Evolutionary conservation across 2,797 vertebrate species (phyloP).

Genomic region (Simalia tracyae): DNA sequence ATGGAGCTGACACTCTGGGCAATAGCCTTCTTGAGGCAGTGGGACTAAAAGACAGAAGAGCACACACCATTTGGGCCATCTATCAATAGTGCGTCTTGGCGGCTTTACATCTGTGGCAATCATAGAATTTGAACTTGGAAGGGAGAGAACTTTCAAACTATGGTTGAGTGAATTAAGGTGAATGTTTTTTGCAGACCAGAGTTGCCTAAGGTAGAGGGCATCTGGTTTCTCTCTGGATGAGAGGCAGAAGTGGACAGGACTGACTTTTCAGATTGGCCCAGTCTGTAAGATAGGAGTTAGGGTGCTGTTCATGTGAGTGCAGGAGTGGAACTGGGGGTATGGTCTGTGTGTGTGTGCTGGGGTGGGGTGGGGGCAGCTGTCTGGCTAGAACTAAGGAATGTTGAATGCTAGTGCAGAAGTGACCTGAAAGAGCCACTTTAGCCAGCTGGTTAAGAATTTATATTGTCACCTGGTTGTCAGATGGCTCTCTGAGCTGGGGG

Average conservation of each 20-base stretch:
- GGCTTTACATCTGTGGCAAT: too few species aligned
- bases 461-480: background rate
- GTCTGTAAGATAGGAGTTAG: background rate
- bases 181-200: too few species aligned
- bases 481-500: background rate
- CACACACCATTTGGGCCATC: too few species aligned
- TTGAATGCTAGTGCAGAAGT: background rate
- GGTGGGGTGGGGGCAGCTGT: background rate
- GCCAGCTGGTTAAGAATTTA: background rate
- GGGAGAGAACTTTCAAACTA: too few species aligned
- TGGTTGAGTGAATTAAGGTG: too few species aligned
- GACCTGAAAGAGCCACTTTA: background rate
- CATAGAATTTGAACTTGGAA: too few species aligned
- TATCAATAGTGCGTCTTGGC: too few species aligned
- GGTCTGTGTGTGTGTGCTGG: background rate
- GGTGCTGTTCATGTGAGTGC: background rate
- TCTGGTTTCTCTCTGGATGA: background rate
- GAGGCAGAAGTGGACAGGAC: background rate
- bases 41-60: too few species aligned
- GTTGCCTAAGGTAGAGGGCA: background rate
- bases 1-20: background rate
- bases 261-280: background rate
- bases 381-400: background rate
- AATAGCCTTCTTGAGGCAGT: background rate
- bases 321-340: background rate